phyloP scores from a whole-genome alignment of 2,113 vertebrate species.

The Xiphias gladius region DNA sequence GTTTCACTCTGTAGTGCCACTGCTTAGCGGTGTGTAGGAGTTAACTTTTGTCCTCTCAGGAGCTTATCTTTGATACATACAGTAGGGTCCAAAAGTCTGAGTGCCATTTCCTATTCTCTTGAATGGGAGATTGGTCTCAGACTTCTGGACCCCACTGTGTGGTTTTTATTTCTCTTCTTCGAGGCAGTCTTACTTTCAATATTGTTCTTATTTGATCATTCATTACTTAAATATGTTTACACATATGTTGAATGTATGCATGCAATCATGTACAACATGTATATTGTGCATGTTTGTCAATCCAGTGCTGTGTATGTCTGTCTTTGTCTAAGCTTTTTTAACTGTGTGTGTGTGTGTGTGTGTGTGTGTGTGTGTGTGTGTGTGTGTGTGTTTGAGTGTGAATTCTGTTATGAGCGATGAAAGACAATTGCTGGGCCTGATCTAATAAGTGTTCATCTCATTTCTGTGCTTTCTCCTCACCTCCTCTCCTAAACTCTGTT shows the following conservation, averaged over 20 bases:
- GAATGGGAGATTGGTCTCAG: too few relatives aligned
- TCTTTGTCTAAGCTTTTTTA: conserved; percentile 42
- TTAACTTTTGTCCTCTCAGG: not conserved
- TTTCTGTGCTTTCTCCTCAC: conserved; percentile 82
- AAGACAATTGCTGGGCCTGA: conserved; percentile 80
- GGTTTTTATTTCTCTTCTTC: not conserved
- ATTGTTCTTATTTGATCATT: not conserved
- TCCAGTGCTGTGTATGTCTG: conserved; percentile 8
- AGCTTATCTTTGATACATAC: not conserved
- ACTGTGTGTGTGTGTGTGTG: not conserved
- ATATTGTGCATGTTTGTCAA: conserved; percentile 27
- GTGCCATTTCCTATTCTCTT: too few relatives aligned
- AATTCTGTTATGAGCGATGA: conserved; percentile 68
- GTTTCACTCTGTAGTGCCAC: too few relatives aligned
- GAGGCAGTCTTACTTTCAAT: not conserved
- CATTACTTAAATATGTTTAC: not conserved
- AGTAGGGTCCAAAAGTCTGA: too few relatives aligned
- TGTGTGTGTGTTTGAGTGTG: conserved; percentile 50
- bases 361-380: not conserved
- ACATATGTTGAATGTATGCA: not conserved
- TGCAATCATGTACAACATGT: not conserved
- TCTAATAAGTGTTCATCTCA: conserved; percentile 88
- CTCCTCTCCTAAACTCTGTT: conserved; percentile 82
- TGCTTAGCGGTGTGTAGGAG: not conserved
- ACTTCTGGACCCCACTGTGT: too few relatives aligned